Percentiles rank a stretch among this genome's conserved stretches.
phyloP scores from a whole-genome alignment of 2,113 vertebrate species.

The Serilophus lunatus region DNA sequence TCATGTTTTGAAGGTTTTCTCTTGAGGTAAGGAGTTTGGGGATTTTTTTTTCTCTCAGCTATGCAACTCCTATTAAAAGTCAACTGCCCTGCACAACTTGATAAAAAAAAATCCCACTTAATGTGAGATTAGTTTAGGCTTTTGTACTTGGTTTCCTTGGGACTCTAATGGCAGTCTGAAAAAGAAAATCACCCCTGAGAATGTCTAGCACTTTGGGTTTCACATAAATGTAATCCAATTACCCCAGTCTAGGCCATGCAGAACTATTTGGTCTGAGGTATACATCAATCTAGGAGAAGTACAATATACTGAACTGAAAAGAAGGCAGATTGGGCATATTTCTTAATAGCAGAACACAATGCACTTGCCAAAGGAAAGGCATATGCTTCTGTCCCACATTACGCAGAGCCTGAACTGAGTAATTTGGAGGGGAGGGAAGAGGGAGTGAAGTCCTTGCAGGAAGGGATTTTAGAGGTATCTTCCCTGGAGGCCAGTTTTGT shows the following conservation, averaged over 20 bases:
- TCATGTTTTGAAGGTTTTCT: slow-evolving; percentile 13
- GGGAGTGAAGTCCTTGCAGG: slow-evolving; percentile 41
- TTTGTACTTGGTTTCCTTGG: slow-evolving; percentile 51
- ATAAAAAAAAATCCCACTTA: background rate
- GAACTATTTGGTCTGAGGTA: slow-evolving; percentile 63
- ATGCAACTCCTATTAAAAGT: slow-evolving; percentile 4
- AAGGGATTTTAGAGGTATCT: slow-evolving; percentile 56
- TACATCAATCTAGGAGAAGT: slow-evolving; percentile 46
- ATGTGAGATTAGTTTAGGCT: slow-evolving; percentile 54
- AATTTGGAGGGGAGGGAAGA: background rate
- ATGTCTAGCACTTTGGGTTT: slow-evolving; percentile 41
- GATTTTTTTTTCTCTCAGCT: background rate
- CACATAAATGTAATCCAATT: slow-evolving; percentile 68
- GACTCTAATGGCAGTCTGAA: slow-evolving; percentile 38
- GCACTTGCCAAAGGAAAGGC: slow-evolving; percentile 62
- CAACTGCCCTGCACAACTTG: background rate
- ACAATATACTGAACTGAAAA: slow-evolving; percentile 46
- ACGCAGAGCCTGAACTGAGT: slow-evolving; percentile 35
- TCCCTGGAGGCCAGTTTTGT: slow-evolving; percentile 55
- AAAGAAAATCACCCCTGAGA: slow-evolving; percentile 53
- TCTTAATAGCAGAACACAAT: slow-evolving; percentile 59
- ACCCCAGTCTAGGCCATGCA: slow-evolving; percentile 32
- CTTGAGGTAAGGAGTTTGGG: background rate
- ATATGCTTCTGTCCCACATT: slow-evolving; percentile 52
- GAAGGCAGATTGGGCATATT: slow-evolving; percentile 54